phyloP scores from a whole-genome alignment of 2,113 vertebrate genomes.

The Castor canadensis region DNA sequence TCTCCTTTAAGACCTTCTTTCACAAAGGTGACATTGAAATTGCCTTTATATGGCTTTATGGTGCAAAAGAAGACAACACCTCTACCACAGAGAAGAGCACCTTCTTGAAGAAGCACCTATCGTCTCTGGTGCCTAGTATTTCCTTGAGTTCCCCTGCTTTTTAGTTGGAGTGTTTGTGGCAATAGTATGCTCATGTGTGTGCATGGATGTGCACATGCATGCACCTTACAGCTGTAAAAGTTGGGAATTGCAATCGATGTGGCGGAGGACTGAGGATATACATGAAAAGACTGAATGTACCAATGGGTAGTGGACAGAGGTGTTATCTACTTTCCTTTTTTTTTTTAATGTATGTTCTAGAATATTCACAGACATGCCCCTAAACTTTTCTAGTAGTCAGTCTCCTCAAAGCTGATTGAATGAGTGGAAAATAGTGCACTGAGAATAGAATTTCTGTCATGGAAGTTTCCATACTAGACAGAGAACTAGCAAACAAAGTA shows the following conservation, averaged over 20 bases:
- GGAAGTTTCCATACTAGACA: background rate
- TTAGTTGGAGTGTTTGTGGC: background rate
- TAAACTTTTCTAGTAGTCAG: background rate
- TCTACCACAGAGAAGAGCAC: background rate
- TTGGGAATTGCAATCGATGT: background rate
- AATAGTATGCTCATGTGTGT: background rate
- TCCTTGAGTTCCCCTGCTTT: background rate
- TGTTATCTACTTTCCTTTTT: background rate
- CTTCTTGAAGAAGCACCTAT: background rate
- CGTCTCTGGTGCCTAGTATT: background rate
- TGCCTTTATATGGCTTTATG: background rate
- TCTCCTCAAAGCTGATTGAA: background rate
- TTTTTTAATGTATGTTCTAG: background rate
- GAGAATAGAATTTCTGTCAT: background rate
- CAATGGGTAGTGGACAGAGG: background rate
- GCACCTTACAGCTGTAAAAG: background rate
- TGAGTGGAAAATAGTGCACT: background rate
- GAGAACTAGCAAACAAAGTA: constrained; percentile 1
- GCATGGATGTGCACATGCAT: rapidly evolving
- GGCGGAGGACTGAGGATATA: background rate
- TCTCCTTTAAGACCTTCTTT: background rate
- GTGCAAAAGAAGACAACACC: background rate
- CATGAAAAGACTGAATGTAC: background rate
- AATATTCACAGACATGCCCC: background rate
- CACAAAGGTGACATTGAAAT: background rate